Percentiles rank a stretch among this genome's conserved stretches.
Evolutionary conservation across 1,140 invertebrate species (phyloP).

Genomic region (Nebria ingens): DNA sequence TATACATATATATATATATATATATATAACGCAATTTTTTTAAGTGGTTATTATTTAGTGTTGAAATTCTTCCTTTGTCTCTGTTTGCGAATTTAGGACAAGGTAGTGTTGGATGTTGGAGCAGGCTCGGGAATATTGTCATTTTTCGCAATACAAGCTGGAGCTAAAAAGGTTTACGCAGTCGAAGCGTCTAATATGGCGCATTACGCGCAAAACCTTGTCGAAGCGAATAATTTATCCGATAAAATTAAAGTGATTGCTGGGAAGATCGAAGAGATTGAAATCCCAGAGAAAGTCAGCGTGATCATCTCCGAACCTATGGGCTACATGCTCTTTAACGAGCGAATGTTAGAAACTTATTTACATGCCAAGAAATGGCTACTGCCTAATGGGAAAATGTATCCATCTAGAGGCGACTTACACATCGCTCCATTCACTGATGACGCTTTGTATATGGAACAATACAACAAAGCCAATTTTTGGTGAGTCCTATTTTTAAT

Average conservation of each 20-base stretch:
- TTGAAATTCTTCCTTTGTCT: constrained; percentile 14
- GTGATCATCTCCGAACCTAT: constrained; percentile 98
- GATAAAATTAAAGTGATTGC: constrained; percentile 85
- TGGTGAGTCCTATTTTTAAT: too few species aligned
- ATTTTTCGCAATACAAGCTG: constrained; percentile 97
- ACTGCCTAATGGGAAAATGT: constrained; percentile 87
- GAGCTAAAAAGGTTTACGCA: constrained; percentile 93
- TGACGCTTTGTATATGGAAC: constrained; percentile 96
- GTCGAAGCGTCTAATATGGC: constrained; percentile 99
- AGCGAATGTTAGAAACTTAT: constrained; percentile 98
- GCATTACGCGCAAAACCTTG: constrained; percentile 85
- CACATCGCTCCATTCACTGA: constrained; percentile 98
- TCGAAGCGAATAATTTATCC: constrained; percentile 79
- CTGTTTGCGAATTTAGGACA: too few species aligned
- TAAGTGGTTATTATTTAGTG: neutral
- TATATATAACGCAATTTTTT: too few species aligned
- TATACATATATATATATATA: too few species aligned
- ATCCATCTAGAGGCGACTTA: constrained; percentile 89
- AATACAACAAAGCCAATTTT: constrained; percentile 97
- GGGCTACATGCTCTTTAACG: constrained; percentile 99
- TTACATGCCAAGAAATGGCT: constrained; percentile 98
- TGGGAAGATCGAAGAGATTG: constrained; percentile 98
- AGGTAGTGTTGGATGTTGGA: constrained; percentile 93
- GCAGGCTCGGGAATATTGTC: constrained; percentile 95
- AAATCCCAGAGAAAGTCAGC: constrained; percentile 89